Conservation (phyloP, 2,888 invertebrate species). For the Sarcophaga subvicina region DNA sequence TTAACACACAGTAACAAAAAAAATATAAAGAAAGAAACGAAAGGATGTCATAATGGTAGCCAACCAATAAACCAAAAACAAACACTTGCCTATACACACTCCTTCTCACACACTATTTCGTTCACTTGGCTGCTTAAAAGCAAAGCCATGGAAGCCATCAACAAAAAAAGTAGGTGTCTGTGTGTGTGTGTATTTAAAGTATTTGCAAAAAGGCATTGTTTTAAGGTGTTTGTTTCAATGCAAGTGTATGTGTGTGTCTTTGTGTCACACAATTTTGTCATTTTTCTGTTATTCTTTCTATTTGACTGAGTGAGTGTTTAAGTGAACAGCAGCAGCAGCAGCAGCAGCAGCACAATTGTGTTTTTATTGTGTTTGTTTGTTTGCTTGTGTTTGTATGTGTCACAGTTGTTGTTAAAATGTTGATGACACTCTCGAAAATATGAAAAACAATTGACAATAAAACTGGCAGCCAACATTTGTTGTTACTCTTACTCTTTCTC, state of each 20-base stretch:
- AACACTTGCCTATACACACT: no score
- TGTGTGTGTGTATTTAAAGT: neutral
- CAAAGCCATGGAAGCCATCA: no score
- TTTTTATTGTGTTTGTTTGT: conserved; percentile 33
- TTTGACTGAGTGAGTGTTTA: conserved; percentile 57
- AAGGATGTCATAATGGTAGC: conserved; percentile 26
- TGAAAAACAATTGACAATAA: conserved; percentile 70
- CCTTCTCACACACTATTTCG: no score
- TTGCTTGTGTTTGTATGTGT: conserved; percentile 52
- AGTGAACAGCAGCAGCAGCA: conserved; percentile 31
- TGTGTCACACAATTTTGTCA: conserved; percentile 44
- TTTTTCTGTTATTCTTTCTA: conserved; percentile 46
- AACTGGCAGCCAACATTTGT: conserved; percentile 50
- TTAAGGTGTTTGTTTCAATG: neutral
- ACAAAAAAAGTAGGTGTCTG: no score
- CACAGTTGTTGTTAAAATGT: conserved; percentile 66
- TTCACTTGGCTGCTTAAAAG: no score
- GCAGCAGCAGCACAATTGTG: neutral
- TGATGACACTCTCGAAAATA: conserved; percentile 69
- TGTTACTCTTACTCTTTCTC: no score
- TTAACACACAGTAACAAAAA: no score
- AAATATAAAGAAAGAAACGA: neutral
- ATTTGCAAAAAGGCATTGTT: neutral
- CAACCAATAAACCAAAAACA: conserved; percentile 34
- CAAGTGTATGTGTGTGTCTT: neutral